These are phyloP conservation scores for Agriotes lineatus DNA, from an alignment of 2,888 invertebrate genomes.

Conservation along the genomic window DNA sequence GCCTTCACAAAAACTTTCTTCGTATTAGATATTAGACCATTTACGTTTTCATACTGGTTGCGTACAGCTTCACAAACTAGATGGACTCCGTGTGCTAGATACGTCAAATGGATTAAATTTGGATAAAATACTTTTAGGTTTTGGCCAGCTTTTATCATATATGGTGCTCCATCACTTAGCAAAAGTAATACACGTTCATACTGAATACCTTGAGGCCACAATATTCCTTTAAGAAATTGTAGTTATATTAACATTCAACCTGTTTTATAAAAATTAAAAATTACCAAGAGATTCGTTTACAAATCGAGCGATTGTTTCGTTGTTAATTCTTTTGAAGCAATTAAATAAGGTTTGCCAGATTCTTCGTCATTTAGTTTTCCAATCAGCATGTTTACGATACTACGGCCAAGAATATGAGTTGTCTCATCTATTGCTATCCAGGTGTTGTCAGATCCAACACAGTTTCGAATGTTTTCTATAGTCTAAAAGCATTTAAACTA, in stretches of 20 bases:
- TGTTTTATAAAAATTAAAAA: neutral
- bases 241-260: neutral
- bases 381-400: neutral
- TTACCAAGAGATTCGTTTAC: neutral
- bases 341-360: neutral
- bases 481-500: neutral
- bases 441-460: neutral
- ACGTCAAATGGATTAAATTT: neutral
- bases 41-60: too few species aligned
- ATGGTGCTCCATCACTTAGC: neutral
- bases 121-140: slow-evolving; percentile 1
- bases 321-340: neutral
- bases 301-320: neutral
- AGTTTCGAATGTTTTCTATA: neutral
- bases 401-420: neutral
- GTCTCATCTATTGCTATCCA: neutral
- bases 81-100: neutral
- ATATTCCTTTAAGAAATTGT: neutral
- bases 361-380: neutral
- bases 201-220: neutral
- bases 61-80: neutral
- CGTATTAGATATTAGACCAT: too few species aligned
- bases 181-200: neutral
- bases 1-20: too few species aligned
- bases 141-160: neutral